phyloP scores from a whole-genome alignment of 2,888 invertebrate species.

The Pandemis corylana region DNA sequence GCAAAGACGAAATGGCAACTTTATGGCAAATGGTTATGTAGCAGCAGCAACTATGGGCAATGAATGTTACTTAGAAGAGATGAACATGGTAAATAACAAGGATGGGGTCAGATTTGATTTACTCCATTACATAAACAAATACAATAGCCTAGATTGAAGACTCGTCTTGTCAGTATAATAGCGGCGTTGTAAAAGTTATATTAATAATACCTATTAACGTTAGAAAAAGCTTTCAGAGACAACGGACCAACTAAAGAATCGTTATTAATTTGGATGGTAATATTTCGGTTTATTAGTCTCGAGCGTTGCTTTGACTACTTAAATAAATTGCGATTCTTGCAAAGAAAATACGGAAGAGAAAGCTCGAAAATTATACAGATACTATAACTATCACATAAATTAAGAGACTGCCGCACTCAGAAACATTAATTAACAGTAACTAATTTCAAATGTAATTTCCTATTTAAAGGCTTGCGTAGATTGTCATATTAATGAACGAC shows the following conservation, averaged over 20 bases:
- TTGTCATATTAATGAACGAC: neutral
- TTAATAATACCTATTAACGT: too few relatives aligned
- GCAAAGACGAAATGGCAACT: neutral
- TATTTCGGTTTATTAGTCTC: neutral
- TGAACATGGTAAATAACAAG: too few relatives aligned
- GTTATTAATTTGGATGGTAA: neutral
- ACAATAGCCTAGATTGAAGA: too few relatives aligned
- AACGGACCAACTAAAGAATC: too few relatives aligned
- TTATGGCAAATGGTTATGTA: neutral
- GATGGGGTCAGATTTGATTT: too few relatives aligned
- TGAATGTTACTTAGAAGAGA: too few relatives aligned
- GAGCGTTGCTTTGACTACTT: neutral
- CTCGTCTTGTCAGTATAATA: too few relatives aligned
- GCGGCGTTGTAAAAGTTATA: too few relatives aligned
- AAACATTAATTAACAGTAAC: neutral
- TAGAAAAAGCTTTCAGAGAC: too few relatives aligned
- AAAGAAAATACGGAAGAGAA: neutral
- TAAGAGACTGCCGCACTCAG: neutral
- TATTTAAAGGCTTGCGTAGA: neutral
- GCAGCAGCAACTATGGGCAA: neutral
- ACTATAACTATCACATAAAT: constrained; percentile 2
- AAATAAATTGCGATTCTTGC: neutral
- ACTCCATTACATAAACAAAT: too few relatives aligned
- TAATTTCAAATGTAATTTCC: neutral
- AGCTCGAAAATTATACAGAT: neutral